phyloP scores from a whole-genome alignment of 30 jellyfish, hydroid and myxozoan genomes.

The Aurelia aurita complex sp. Pacific region DNA sequence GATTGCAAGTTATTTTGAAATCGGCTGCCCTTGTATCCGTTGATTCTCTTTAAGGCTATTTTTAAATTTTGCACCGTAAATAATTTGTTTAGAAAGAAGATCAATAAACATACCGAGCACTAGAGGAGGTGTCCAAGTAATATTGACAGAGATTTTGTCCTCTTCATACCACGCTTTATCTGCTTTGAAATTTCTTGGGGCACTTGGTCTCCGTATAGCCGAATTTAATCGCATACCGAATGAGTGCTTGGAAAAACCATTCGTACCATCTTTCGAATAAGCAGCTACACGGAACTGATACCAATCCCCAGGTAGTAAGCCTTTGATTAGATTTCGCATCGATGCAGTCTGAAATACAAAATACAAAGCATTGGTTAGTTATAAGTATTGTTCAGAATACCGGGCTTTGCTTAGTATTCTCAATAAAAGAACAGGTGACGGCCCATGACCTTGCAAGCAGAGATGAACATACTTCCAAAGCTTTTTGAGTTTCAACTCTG shows the following conservation, averaged over 20 bases:
- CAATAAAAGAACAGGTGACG: too few species aligned
- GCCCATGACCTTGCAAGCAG: too few species aligned
- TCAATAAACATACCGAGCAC: constrained; percentile 25
- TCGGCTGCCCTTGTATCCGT: too few species aligned
- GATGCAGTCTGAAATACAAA: constrained; percentile 45
- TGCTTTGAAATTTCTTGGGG: constrained; percentile 57
- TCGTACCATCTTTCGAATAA: constrained; percentile 44
- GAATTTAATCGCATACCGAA: constrained; percentile 11
- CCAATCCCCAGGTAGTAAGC: constrained; percentile 60
- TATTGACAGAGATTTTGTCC: constrained; percentile 28
- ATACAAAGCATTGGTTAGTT: too few species aligned
- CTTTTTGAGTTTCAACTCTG: too few species aligned
- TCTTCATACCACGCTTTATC: constrained; percentile 32
- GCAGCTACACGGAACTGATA: constrained; percentile 66
- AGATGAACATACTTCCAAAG: too few species aligned
- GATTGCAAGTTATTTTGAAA: too few species aligned
- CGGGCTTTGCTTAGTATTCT: too few species aligned
- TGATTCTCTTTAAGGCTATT: too few species aligned
- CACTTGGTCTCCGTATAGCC: constrained; percentile 48
- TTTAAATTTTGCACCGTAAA: too few species aligned
- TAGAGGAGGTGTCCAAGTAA: constrained; percentile 64
- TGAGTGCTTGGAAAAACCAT: constrained; percentile 53
- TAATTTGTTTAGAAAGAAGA: not conserved
- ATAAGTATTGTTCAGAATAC: too few species aligned
- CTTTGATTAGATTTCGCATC: constrained; percentile 8